These are phyloP conservation scores for Nyctibius grandis DNA, from an alignment of 2,797 vertebrate species.

Conservation along the genomic window DNA sequence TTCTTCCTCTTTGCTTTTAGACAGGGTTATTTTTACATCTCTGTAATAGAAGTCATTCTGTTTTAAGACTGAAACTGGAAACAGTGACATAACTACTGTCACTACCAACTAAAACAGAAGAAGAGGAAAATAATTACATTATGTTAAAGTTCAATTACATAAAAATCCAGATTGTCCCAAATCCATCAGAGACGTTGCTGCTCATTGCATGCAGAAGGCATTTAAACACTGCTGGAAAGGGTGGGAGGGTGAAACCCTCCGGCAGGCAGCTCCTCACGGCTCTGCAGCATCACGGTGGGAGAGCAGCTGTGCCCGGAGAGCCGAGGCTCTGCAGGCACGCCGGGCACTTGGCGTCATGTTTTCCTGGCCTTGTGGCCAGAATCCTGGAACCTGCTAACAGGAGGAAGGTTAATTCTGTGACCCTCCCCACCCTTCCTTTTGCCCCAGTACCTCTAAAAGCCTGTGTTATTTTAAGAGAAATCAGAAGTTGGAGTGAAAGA, in stretches of 20 bases:
- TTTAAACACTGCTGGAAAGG: not conserved
- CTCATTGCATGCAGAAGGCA: not conserved
- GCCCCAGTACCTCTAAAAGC: not conserved
- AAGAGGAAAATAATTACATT: not conserved
- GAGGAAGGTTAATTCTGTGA: not conserved
- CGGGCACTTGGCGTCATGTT: not conserved
- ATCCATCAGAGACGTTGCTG: rapidly evolving
- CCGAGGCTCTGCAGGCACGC: not conserved
- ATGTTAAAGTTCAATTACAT: not conserved
- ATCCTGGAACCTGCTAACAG: not conserved
- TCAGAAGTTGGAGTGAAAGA: not conserved
- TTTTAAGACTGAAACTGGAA: not conserved
- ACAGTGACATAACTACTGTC: not conserved
- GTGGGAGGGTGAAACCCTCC: not conserved
- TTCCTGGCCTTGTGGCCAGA: not conserved
- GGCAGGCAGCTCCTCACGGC: rapidly evolving
- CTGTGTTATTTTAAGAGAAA: conserved; percentile 17
- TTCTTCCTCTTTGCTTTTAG: not conserved
- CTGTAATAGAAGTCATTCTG: not conserved
- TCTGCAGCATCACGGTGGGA: not conserved
- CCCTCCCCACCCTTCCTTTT: conserved; percentile 18
- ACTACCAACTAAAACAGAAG: not conserved
- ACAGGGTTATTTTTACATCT: not conserved
- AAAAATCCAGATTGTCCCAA: not conserved
- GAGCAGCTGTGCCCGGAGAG: not conserved